These are phyloP conservation scores for Poicephalus meyeri DNA, from an alignment of 2,113 vertebrate species.

Conservation along the genomic window DNA sequence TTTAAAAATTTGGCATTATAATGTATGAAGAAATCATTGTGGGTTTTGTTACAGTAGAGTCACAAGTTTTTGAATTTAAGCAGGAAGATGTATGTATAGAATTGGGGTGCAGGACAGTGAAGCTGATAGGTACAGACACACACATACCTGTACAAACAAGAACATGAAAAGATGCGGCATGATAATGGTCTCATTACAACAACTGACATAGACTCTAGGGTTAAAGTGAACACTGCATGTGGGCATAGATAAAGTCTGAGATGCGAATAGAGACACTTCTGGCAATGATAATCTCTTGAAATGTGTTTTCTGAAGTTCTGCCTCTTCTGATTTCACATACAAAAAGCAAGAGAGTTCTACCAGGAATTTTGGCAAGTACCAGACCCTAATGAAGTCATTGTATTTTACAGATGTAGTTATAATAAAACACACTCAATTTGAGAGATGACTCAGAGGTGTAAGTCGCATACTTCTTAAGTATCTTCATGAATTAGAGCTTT, in stretches of 20 bases:
- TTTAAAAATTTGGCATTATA: background rate
- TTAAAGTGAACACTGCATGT: background rate
- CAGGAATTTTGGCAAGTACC: background rate
- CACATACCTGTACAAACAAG: background rate
- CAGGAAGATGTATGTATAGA: background rate
- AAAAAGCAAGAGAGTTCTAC: background rate
- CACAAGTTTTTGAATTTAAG: background rate
- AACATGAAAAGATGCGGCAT: background rate
- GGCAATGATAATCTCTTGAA: background rate
- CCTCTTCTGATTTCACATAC: background rate
- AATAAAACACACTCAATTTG: background rate
- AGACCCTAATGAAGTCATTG: background rate
- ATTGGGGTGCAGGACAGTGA: background rate
- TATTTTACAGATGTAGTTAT: background rate
- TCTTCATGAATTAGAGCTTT: background rate
- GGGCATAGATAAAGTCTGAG: background rate
- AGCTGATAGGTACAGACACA: background rate
- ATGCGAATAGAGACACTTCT: background rate
- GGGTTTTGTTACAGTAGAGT: background rate
- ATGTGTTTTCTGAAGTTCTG: background rate
- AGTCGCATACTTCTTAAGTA: background rate
- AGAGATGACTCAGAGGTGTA: background rate
- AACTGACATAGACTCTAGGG: background rate
- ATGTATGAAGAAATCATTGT: background rate
- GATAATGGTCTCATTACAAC: background rate